A percentile compares a stretch with the other conserved stretches of the same genome.
Conservation (phyloP, 2,888 invertebrate genomes). For the Zelleria hepariella region DNA sequence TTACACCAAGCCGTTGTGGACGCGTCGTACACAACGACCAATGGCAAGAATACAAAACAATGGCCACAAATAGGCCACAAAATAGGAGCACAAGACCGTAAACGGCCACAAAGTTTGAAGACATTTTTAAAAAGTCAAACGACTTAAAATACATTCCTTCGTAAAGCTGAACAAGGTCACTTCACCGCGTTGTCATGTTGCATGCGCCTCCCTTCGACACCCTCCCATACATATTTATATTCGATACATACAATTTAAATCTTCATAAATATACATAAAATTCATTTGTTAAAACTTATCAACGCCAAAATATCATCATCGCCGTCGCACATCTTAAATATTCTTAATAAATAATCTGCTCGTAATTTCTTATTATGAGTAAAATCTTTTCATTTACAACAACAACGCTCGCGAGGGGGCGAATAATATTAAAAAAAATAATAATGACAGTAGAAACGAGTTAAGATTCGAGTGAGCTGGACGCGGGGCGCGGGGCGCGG, state of each 20-base stretch:
- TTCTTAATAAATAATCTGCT: constrained; percentile 15
- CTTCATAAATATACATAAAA: constrained; percentile 19
- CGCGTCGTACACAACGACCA: background rate
- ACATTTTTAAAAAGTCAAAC: background rate
- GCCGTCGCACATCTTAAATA: constrained; percentile 9
- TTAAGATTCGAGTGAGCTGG: constrained; percentile 14
- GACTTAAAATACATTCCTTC: background rate
- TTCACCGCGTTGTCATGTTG: constrained; percentile 5
- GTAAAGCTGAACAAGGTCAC: constrained; percentile 7
- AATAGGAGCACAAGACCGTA: background rate
- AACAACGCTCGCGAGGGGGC: constrained; percentile 6
- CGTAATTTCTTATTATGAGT: constrained; percentile 5
- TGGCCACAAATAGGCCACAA: background rate
- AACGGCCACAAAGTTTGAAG: background rate
- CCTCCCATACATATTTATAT: constrained; percentile 1
- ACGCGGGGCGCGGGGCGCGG: constrained; percentile 9
- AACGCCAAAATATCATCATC: constrained; percentile 11
- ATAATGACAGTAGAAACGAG: background rate
- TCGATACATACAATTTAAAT: background rate
- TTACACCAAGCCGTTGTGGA: background rate
- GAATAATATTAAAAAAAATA: constrained; percentile 4
- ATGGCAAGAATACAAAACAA: constrained; percentile 3
- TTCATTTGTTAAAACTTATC: constrained; percentile 12
- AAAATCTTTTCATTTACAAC: constrained; percentile 9
- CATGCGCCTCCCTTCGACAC: background rate